Evolutionary conservation across 2,113 vertebrate genomes (phyloP), one percentile per base, ranked within the genome.

Genomic region (Poicephalus meyeri): DNA sequence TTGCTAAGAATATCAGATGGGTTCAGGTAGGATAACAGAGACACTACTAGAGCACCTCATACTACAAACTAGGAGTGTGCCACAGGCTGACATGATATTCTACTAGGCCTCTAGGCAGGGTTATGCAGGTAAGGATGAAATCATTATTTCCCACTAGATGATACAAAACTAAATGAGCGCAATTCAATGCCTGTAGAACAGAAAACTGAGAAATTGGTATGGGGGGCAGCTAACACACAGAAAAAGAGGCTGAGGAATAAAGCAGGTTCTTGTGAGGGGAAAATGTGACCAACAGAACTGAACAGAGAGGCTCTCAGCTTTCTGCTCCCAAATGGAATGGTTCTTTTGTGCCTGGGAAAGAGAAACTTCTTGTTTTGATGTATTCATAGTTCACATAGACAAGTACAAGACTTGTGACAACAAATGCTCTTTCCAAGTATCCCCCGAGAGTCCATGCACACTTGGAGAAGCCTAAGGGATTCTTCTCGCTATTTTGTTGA

Each of bases 81-180:
- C 23, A 20, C 31, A 53, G 0, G 0, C 18, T 31, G 58, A 50
- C 16, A 28, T 4, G 24, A 80, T 28, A 46, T 10, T 35, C 89
- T 72, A 44, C 39, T 74, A 74, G 33, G 26, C 24, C 33, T 60
- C 44, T 13, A 37, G n/a, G 28, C 4, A 3, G 55, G 31, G 16
- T 46, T 37, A 33, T 6, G 19, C 31, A 70, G 18, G 42, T 33
- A n/a, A 77, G 26, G 60, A 80, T 44, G 29, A 78, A 63, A 25
- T 44, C 42, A 66, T 28, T 25, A 35, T 78, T 84, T 74, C 78
- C 61, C 78, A 74, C 2, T 5, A 86, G 41, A 23, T 7, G n/a
- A 25, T 2, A 58, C 19, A 70, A 53, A 87, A 66, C 46, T 60
- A 80, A 39, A 80, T 4, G 4, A 74, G 63, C 21, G 14, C 20